Conservation (phyloP, 2,797 vertebrate genomes). For the Melanotaenia pygmaea region DNA sequence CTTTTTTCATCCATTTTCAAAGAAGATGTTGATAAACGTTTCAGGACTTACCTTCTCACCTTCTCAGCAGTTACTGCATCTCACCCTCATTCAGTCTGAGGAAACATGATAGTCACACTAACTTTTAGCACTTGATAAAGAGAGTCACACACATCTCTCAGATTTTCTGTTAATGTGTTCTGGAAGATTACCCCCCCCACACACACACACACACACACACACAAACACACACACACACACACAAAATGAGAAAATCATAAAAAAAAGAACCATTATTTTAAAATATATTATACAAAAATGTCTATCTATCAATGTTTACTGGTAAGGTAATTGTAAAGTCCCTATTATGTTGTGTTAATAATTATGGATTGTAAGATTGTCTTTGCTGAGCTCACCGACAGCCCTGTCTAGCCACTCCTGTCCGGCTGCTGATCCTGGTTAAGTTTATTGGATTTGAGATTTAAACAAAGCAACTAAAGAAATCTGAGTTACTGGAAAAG, state of each 20-base stretch:
- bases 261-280: slow-evolving; percentile 82
- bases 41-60: slow-evolving; percentile 4
- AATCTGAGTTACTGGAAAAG: slow-evolving; percentile 6
- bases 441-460: slow-evolving; percentile 27
- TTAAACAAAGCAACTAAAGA: slow-evolving; percentile 8
- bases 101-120: slow-evolving; percentile 44
- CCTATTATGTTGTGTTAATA: slow-evolving; percentile 80
- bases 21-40: slow-evolving; percentile 26
- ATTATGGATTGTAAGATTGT: slow-evolving; percentile 78
- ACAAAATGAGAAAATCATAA: no score
- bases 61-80: slow-evolving; percentile 16
- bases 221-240: no score
- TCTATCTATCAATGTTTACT: slow-evolving; percentile 87
- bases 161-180: slow-evolving; percentile 63
- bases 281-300: slow-evolving; percentile 84
- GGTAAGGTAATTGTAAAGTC: slow-evolving; percentile 82
- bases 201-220: no score
- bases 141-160: slow-evolving; percentile 49
- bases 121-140: slow-evolving; percentile 68
- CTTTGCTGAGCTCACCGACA: slow-evolving; percentile 67
- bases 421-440: slow-evolving; percentile 43
- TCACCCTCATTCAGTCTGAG: slow-evolving; percentile 54
- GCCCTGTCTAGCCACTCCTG: slow-evolving; percentile 44
- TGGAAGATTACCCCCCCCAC: slow-evolving; percentile 39
- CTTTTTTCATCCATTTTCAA: slow-evolving; percentile 28